These are phyloP conservation scores for Paragorgia papillata DNA, from an alignment of 92 coral and sea anemone genomes.

Conservation along the genomic window DNA sequence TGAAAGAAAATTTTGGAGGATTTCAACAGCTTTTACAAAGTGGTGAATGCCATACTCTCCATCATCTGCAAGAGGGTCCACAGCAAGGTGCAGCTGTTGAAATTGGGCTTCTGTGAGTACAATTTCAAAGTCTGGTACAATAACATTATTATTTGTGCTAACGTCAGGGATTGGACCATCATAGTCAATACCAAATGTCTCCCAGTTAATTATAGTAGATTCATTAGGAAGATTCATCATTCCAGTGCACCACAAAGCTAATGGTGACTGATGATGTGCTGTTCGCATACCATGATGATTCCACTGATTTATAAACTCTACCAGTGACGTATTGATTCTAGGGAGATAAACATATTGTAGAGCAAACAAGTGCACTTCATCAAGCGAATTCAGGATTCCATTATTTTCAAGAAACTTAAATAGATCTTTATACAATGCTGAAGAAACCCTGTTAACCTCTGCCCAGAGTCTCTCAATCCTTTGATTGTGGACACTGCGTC, in stretches of 20 bases:
- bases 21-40: neutral
- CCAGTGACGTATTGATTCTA: slow-evolving; percentile 48
- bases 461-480: too few relatives aligned
- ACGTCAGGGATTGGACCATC: slow-evolving; percentile 56
- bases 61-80: slow-evolving; percentile 32
- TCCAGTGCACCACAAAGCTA: slow-evolving; percentile 2
- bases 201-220: slow-evolving; percentile 34
- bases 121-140: slow-evolving; percentile 46
- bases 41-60: slow-evolving; percentile 11
- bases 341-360: slow-evolving; percentile 64
- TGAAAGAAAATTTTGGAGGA: neutral
- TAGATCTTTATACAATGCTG: too few relatives aligned
- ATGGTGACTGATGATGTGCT: slow-evolving; percentile 21
- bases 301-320: slow-evolving; percentile 30
- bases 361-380: slow-evolving; percentile 65
- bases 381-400: slow-evolving; percentile 49
- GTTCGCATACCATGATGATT: slow-evolving; percentile 3
- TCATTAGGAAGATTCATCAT: slow-evolving; percentile 45
- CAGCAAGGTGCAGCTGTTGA: slow-evolving; percentile 3
- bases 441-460: too few relatives aligned
- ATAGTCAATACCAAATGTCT: slow-evolving; percentile 50
- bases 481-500: slow-evolving; percentile 56
- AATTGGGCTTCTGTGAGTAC: slow-evolving; percentile 31
- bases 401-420: slow-evolving; percentile 40
- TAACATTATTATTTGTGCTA: slow-evolving; percentile 47